Percentiles rank a stretch among this genome's conserved stretches.
These are phyloP conservation scores for Drosophila kikkawai DNA, from an alignment of 1,140 invertebrate genomes.

Conservation along the genomic window DNA sequence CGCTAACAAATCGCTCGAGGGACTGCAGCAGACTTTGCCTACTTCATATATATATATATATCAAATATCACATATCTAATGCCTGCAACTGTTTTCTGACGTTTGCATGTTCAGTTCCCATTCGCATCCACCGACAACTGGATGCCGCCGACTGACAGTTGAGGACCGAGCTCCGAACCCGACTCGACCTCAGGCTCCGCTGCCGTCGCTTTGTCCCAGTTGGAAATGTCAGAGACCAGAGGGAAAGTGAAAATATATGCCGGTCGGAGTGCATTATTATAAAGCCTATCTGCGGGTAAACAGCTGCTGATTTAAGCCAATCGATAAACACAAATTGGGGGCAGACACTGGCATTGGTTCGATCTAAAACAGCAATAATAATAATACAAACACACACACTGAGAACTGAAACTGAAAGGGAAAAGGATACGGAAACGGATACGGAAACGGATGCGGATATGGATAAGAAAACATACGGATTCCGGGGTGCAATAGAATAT, in stretches of 20 bases:
- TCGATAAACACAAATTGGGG: constrained; percentile 64
- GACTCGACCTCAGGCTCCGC: constrained; percentile 17
- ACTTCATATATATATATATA: constrained; percentile 19
- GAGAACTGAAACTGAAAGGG: neutral
- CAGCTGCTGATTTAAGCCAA: constrained; percentile 77
- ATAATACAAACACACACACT: constrained; percentile 4
- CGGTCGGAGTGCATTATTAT: constrained; percentile 45
- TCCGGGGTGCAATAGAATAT: constrained; percentile 28
- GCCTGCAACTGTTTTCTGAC: constrained; percentile 72
- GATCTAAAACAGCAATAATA: constrained; percentile 44
- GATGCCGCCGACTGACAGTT: constrained; percentile 59
- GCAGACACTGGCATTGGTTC: constrained; percentile 64
- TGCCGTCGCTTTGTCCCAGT: constrained; percentile 9
- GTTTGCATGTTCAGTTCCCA: constrained; percentile 78
- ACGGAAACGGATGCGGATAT: constrained; percentile 14
- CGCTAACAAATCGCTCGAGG: constrained; percentile 30
- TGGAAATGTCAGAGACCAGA: constrained; percentile 30
- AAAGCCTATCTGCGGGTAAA: constrained; percentile 61
- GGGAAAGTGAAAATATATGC: constrained; percentile 47
- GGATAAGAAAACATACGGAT: constrained; percentile 24
- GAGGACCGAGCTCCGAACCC: constrained; percentile 30
- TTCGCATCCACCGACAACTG: constrained; percentile 57
- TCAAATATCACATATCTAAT: constrained; percentile 63
- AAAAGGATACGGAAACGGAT: constrained; percentile 13
- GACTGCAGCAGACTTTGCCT: constrained; percentile 33